Evolutionary conservation across 2,888 invertebrate species (phyloP), one percentile per base, ranked within the genome.

Genomic region (Watsonalla binaria): DNA sequence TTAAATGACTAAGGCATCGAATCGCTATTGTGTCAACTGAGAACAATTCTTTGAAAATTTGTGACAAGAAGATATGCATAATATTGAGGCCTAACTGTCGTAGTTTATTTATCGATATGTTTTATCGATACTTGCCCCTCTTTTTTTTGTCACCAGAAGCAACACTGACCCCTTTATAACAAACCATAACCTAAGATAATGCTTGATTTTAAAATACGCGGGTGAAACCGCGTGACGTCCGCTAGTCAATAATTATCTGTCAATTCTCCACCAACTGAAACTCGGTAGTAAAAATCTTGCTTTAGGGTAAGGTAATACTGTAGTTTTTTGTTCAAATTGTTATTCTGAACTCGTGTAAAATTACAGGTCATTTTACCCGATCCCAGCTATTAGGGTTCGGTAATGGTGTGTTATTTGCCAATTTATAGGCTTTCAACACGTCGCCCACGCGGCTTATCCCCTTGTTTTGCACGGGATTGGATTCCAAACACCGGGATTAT

Each of bases 321-420:
- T 71, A 66, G 74, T 79, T 76, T 76, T 75, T 71, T 66, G 70
- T 69, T 68, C 24, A 24, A 24, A 68, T 68, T 71, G 73, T 68
- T 63, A 66, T 63, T 42, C 42, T 42, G 42, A 5, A 42, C 42
- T 14, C 34, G 37, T 37, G 35, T 13, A 35, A 13, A 48, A 48
- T 34, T n/a, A 37, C 48, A 37, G 37, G 13, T 9, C 34, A 47
- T 11, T 42, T 11, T 11, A 5, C 48, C 15, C 13, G 14, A 13
- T 37, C 9, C 51, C 59, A 61, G 56, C 58, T 59, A 59, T 61
- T 53, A 58, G 45, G 33, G 45, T 8, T 37, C 51, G 15, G 53
- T 52, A 50, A 51, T 45, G 47, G 53, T 54, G 65, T 61, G 61
- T 66, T 65, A 61, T 56, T 61, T 61, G 62, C 66, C 66, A 71